phyloP scores from a whole-genome alignment of 2,888 invertebrate genomes.

The Drymonia ruficornis region DNA sequence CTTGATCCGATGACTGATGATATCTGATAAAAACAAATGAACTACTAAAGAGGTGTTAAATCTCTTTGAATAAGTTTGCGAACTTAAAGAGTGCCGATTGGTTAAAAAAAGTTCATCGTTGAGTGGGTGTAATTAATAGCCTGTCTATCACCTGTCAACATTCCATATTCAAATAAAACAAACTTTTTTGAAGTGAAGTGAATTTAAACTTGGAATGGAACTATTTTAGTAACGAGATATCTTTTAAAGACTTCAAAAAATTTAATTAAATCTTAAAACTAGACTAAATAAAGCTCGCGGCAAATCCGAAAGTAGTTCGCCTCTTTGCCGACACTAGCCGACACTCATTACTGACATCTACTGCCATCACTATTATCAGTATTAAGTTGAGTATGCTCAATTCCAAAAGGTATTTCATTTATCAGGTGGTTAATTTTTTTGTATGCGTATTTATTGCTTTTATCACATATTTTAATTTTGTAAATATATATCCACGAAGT shows the following conservation, averaged over 20 bases:
- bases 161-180: not conserved
- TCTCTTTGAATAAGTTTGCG: not conserved
- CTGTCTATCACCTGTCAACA: not conserved
- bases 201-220: too few species aligned
- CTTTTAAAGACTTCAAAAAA: not conserved
- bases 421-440: too few species aligned
- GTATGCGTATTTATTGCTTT: not conserved
- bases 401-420: too few species aligned
- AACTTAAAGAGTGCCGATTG: not conserved
- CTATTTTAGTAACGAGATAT: not conserved
- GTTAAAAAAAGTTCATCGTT: not conserved
- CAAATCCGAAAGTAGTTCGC: not conserved
- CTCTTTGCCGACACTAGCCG: not conserved
- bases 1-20: not conserved
- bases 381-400: too few species aligned
- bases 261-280: not conserved
- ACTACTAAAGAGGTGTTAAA: slow-evolving; percentile 5
- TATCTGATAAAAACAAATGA: not conserved
- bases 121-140: slow-evolving; percentile 1
- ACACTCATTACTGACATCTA: too few species aligned
- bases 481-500: slow-evolving; percentile 24
- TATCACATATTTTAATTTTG: slow-evolving; percentile 2
- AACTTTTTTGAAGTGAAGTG: too few species aligned
- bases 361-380: too few species aligned
- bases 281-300: not conserved